A percentile compares a stretch with the other conserved stretches of the same genome.
phyloP scores from a whole-genome alignment of 2,888 invertebrate genomes.

The Caenorhabditis macrosperma region DNA sequence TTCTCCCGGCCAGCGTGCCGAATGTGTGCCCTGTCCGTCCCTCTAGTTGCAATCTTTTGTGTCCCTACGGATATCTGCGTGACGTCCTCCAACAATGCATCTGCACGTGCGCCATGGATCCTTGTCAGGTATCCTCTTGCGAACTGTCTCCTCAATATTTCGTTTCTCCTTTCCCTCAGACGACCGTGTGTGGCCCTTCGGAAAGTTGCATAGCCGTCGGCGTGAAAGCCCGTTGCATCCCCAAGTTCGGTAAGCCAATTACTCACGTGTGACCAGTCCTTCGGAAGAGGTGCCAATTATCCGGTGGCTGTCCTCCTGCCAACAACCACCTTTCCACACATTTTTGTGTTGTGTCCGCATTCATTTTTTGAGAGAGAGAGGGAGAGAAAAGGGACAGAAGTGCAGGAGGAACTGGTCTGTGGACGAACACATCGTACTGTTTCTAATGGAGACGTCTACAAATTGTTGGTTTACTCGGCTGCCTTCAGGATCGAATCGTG shows the following conservation, averaged over 20 bases:
- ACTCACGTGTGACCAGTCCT: slow-evolving; percentile 27
- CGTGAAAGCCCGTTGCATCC: slow-evolving; percentile 65
- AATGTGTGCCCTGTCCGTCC: slow-evolving; percentile 64
- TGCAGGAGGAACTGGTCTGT: background rate
- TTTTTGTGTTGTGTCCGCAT: slow-evolving; percentile 29
- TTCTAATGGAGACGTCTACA: background rate
- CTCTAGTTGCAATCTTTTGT: slow-evolving; percentile 65
- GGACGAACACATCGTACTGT: background rate
- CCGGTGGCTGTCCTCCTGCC: slow-evolving; percentile 12
- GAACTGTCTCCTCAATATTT: background rate
- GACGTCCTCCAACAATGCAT: slow-evolving; percentile 48
- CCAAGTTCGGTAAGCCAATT: slow-evolving; percentile 63
- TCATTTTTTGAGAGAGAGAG: background rate
- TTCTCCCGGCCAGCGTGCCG: slow-evolving; percentile 30
- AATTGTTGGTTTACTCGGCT: background rate
- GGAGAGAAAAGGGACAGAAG: background rate
- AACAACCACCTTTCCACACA: slow-evolving; percentile 6
- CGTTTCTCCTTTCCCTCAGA: too few relatives aligned
- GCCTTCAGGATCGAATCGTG: slow-evolving; percentile 51
- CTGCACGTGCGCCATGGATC: slow-evolving; percentile 71
- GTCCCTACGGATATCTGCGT: slow-evolving; percentile 68
- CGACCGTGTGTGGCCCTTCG: slow-evolving; percentile 63
- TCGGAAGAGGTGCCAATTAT: slow-evolving; percentile 48
- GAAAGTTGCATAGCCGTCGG: slow-evolving; percentile 69
- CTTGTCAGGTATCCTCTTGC: slow-evolving; percentile 68